phyloP scores from a whole-genome alignment of 2,888 invertebrate genomes.

The Nymphalis polychloros region DNA sequence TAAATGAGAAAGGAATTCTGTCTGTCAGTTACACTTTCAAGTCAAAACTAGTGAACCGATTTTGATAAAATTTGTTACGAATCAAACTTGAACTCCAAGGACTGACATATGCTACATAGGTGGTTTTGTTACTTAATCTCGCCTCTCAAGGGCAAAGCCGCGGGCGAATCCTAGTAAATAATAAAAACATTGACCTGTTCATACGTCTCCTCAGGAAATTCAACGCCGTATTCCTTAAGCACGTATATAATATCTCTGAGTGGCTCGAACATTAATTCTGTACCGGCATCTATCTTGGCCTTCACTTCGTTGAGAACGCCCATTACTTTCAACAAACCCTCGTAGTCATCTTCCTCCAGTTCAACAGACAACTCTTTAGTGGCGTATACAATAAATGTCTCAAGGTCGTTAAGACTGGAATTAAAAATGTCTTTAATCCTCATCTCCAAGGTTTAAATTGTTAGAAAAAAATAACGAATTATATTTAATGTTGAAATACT shows the following conservation, averaged over 20 bases:
- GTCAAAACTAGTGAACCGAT: too few relatives aligned
- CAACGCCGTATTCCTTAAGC: constrained; percentile 91
- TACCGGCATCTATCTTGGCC: constrained; percentile 83
- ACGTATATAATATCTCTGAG: constrained; percentile 92
- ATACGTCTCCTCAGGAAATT: constrained; percentile 89
- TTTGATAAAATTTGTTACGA: too few relatives aligned
- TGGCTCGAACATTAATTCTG: constrained; percentile 95
- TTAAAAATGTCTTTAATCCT: constrained; percentile 13
- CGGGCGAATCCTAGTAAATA: too few relatives aligned
- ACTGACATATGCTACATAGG: too few relatives aligned
- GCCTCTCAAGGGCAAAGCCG: too few relatives aligned
- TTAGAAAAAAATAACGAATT: too few relatives aligned
- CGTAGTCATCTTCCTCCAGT: constrained; percentile 92
- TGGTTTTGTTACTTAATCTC: too few relatives aligned
- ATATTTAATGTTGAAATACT: too few relatives aligned
- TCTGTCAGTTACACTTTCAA: too few relatives aligned
- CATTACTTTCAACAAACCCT: constrained; percentile 91
- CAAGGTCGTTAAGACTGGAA: constrained; percentile 87
- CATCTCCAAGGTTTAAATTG: too few relatives aligned
- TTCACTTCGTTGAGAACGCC: constrained; percentile 91
- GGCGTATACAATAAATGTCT: constrained; percentile 89
- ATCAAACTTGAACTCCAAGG: too few relatives aligned
- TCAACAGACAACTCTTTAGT: constrained; percentile 86
- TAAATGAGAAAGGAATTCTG: too few relatives aligned
- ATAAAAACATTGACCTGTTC: constrained; percentile 80